Evolutionary conservation across 2,797 vertebrate genomes (phyloP).

Genomic region (Paratrypauchen microcephalus): DNA sequence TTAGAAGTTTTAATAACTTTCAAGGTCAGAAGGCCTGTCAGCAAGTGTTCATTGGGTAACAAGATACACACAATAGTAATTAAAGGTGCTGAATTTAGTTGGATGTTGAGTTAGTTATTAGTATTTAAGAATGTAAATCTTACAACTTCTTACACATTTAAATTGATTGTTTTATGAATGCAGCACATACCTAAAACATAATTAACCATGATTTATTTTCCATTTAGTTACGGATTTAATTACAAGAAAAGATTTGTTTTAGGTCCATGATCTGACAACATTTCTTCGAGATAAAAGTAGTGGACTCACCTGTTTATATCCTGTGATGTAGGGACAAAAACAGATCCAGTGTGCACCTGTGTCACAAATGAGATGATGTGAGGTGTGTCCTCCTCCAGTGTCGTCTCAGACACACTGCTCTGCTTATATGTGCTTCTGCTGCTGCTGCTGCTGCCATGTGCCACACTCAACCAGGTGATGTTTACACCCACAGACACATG

Average conservation of each 20-base stretch:
- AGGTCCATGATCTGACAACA: not conserved
- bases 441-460: constrained; percentile 16
- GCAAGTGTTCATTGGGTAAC: constrained; percentile 32
- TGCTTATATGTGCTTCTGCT: constrained; percentile 60
- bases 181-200: not conserved
- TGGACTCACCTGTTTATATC: not conserved
- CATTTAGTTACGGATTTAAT: not conserved
- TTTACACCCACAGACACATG: constrained; percentile 65
- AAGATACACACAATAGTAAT: constrained; percentile 26
- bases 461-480: constrained; percentile 54
- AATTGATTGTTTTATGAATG: not conserved
- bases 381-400: constrained; percentile 44
- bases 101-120: constrained; percentile 17
- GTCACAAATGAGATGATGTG: constrained; percentile 6
- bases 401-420: constrained; percentile 36
- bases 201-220: not conserved
- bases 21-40: constrained; percentile 31
- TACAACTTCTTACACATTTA: not conserved
- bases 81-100: constrained; percentile 24
- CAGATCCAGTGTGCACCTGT: constrained; percentile 4
- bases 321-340: not conserved
- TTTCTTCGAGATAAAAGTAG: not conserved
- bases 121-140: not conserved
- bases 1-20: constrained; percentile 32
- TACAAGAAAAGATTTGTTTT: not conserved